Evolutionary conservation across 2,113 vertebrate species (phyloP).

Genomic region (Tetrax tetrax): DNA sequence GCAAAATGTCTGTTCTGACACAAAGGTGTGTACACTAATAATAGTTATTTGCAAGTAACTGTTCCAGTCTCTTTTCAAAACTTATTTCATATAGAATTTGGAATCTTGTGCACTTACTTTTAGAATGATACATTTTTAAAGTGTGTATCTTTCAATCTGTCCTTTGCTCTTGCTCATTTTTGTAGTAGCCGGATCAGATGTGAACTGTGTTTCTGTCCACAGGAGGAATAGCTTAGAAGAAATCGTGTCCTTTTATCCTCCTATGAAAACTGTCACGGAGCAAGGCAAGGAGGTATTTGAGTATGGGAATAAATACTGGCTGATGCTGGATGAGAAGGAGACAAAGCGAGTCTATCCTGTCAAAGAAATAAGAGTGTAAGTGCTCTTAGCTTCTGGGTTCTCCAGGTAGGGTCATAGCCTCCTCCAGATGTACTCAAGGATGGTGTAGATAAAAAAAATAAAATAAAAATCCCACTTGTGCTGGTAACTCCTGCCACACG

Average conservation of each 20-base stretch:
- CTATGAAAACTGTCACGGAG: conserved; percentile 84
- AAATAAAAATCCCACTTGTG: background rate
- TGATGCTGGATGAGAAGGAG: conserved; percentile 89
- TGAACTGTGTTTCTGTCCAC: conserved; percentile 21
- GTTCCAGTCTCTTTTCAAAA: background rate
- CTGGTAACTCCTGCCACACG: background rate
- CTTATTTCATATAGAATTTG: background rate
- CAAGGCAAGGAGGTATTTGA: conserved; percentile 88
- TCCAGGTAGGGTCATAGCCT: background rate
- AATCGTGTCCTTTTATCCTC: conserved; percentile 86
- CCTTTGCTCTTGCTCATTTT: background rate
- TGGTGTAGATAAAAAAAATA: background rate
- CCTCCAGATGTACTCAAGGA: background rate
- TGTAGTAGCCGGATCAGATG: background rate
- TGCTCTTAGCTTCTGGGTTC: background rate
- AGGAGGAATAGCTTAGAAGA: conserved; percentile 84
- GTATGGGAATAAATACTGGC: conserved; percentile 96
- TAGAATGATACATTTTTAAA: background rate
- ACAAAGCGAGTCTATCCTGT: conserved; percentile 75
- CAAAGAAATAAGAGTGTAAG: conserved; percentile 88
- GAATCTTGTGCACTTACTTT: background rate
- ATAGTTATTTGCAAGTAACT: background rate
- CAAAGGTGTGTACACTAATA: background rate
- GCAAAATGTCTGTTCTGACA: background rate
- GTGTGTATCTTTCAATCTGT: background rate